Base-by-base conservation (phyloP, 2,888 invertebrate species). In the Mesopsocus fuscifrons region DNA sequence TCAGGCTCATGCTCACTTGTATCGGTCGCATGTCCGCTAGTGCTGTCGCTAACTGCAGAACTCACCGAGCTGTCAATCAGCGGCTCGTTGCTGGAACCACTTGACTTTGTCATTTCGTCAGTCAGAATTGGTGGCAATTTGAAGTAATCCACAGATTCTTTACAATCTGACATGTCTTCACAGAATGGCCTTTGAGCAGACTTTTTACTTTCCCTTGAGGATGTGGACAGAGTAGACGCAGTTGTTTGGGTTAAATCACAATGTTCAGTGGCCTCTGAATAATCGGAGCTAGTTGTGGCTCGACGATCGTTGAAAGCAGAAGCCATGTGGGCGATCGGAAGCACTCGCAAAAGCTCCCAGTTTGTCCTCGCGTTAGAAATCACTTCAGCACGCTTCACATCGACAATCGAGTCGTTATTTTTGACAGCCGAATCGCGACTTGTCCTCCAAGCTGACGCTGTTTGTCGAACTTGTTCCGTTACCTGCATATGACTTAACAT, bases 301-400 rank as follows among this genome's bases (percentile, higher is more conserved):
- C 45, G 42, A 22, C 50, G 34, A 43, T 51, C 50, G 45, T 49
- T 50, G n/a, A 49, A 33, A 8, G 44, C 49, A 3, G 44, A 41
- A 18, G 35, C 46, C 26, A 34, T 30, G 15, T 42, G 42, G 18
- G 18, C 43, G 34, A 38, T 26, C 30, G 44, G 41, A 34, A 48
- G 40, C 3, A 79, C 74, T 46, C 82, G 67, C 11, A 83, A 60
- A 41, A 83, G 60, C 57, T 85, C 83, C 84, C 84, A 85, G 55
- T 83, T 85, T n/a, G 81, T 82, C 49, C 82, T 70, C 2, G 84
- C 84, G 55, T 84, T 84, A 32, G 81, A 77, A 48, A 85, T 85
- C 2, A 83, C 76, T 59, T 84, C 81, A 57, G 84, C 83, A n/a
- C 83, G 66, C 1, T 76, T 68, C 30, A 75, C 76, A 48, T 65